phyloP scores from a whole-genome alignment of 2,888 invertebrate genomes.

The Carterocephalus palaemon region DNA sequence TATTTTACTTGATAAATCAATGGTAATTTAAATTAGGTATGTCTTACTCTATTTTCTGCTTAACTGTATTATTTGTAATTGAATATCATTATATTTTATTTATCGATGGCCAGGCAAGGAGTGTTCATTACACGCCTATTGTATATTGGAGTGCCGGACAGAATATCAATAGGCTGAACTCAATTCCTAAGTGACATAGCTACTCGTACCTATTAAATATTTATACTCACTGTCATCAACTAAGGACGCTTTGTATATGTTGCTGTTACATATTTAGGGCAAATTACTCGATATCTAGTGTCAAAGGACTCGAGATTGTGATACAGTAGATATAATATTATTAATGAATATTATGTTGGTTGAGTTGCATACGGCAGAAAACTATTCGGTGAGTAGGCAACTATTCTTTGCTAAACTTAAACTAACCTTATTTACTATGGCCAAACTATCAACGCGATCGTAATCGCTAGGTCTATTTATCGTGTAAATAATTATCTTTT shows the following conservation, averaged over 20 bases:
- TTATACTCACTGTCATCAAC: conserved; percentile 4
- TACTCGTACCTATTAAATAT: neutral
- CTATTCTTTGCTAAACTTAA: too few relatives aligned
- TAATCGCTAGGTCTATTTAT: too few relatives aligned
- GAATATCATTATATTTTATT: neutral
- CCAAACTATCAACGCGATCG: too few relatives aligned
- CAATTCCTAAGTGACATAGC: conserved; percentile 6
- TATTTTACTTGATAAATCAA: too few relatives aligned
- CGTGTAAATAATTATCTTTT: too few relatives aligned
- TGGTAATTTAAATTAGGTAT: too few relatives aligned
- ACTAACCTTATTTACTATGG: too few relatives aligned
- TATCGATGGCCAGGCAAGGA: neutral
- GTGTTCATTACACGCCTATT: conserved; percentile 1
- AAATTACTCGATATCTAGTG: conserved; percentile 29
- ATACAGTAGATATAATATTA: conserved; percentile 2
- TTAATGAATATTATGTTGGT: too few relatives aligned
- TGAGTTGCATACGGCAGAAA: too few relatives aligned
- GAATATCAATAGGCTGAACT: conserved; percentile 15
- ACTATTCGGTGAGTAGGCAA: too few relatives aligned
- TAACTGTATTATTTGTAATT: too few relatives aligned
- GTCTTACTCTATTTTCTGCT: too few relatives aligned
- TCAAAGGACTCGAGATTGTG: conserved; percentile 29
- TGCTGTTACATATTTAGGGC: conserved; percentile 25
- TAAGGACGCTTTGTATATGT: conserved; percentile 5
- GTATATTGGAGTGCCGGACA: neutral